Conservation (phyloP, 2,888 invertebrate species). For the Sesia bembeciformis region DNA sequence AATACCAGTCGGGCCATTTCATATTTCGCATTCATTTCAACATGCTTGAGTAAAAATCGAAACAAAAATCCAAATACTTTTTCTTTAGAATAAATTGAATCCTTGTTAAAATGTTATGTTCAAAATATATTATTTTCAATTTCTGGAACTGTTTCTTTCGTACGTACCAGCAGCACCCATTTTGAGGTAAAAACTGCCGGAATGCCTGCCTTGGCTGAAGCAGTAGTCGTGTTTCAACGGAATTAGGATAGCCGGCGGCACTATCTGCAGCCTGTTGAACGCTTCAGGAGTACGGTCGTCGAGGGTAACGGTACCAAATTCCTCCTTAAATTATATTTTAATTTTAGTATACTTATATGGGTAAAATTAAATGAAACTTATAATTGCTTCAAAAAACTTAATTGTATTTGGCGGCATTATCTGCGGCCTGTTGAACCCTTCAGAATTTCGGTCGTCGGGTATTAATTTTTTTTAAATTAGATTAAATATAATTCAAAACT, state of each 20-base stretch:
- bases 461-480: background rate
- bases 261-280: constrained; percentile 16
- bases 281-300: constrained; percentile 37
- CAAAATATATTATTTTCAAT: too few species aligned
- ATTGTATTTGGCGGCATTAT: too few species aligned
- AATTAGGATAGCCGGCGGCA: constrained; percentile 55
- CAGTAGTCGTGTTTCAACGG: constrained; percentile 74
- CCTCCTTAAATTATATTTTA: constrained; percentile 12
- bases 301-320: constrained; percentile 10
- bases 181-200: constrained; percentile 83
- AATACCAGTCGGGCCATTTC: too few species aligned
- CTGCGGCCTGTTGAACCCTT: too few species aligned
- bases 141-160: too few species aligned
- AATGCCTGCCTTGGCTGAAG: constrained; percentile 80
- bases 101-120: too few species aligned
- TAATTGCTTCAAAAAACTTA: too few species aligned
- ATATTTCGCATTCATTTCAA: too few species aligned
- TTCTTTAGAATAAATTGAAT: background rate
- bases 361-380: background rate
- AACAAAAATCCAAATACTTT: background rate
- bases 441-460: too few species aligned
- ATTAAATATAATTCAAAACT: background rate
- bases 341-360: background rate
- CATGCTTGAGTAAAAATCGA: background rate
- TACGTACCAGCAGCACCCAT: constrained; percentile 79